These are phyloP conservation scores for Batillaria attramentaria DNA, from an alignment of 1,140 invertebrate genomes.

Conservation along the genomic window DNA sequence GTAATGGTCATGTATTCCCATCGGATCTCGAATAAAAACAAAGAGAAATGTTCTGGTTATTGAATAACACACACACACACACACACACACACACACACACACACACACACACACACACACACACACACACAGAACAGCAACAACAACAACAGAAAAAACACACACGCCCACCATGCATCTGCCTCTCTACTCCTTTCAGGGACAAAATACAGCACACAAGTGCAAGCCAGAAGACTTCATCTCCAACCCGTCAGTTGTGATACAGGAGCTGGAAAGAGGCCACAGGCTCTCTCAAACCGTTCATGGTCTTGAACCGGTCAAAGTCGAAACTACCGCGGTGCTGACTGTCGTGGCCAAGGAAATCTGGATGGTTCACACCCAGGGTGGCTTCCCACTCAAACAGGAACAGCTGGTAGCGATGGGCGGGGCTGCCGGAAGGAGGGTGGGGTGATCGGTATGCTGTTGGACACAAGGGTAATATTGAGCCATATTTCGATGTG, in stretches of 20 bases:
- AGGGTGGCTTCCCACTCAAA: background rate
- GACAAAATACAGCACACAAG: too few species aligned
- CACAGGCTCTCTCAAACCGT: background rate
- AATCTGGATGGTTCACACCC: background rate
- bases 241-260: background rate
- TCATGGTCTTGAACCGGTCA: background rate
- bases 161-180: too few species aligned
- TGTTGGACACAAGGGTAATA: background rate
- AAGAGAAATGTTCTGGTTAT: too few species aligned
- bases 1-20: too few species aligned
- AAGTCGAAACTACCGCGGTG: background rate
- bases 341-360: background rate
- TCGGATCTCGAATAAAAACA: too few species aligned
- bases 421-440: background rate
- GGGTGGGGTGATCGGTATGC: background rate
- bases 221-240: too few species aligned
- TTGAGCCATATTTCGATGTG: background rate
- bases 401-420: conserved; percentile 8
- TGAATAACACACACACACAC: too few species aligned
- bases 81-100: too few species aligned
- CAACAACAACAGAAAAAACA: too few species aligned
- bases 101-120: too few species aligned
- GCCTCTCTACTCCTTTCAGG: too few species aligned
- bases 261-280: background rate
- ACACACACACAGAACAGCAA: too few species aligned